Evolutionary conservation across 2,113 vertebrate species (phyloP), one percentile per base, ranked within the genome.

Genomic region (Struthio camelus): DNA sequence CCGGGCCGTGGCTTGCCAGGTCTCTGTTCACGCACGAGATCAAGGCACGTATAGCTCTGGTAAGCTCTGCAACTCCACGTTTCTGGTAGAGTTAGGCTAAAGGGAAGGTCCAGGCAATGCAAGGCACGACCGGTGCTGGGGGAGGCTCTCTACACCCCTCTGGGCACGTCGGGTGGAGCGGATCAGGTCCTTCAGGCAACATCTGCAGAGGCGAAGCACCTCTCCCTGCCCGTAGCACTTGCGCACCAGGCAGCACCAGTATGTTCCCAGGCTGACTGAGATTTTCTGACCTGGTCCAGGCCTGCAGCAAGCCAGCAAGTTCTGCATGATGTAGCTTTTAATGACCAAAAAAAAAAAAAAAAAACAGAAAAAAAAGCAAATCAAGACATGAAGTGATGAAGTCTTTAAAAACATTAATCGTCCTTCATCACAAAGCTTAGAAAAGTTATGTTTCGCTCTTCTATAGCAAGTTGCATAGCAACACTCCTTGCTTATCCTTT

Each of bases 401-500:
- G 48, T 58, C 67, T 79, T 92, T 85, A 11, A 64, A 86, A 94
- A 80, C 40, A 25, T 3, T 6, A 25, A 25, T 64, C 12, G 14
- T 89, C 28, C 34, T 90, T 90, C 50, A 42, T 78, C 25, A 38
- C 24, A 89, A 80, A 88, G 80, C 93, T 93, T 64, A 64, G 54
- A 58, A 77, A 93, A 84, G 69, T 38, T 38, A 24, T 0, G 1
- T 73, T 87, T 89, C 28, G 1, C n/a, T 78, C 72, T 91, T 44
- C 91, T 38, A 2, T 54, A 67, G 36, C 22, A 76, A 92, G 93
- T 73, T 90, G 93, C 96, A 92, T 71, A 86, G 94, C 86, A 92
- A 92, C 25, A 3, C 51, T 80, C 54, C 51, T 80, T 34, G 32
- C 56, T 59, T 48, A 18, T 84, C 65, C 54, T 90, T 73, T 88